A percentile compares a stretch with the other conserved stretches of the same genome.
Evolutionary conservation across 2,888 invertebrate species (phyloP).

Genomic region (Ceriagrion tenellum): DNA sequence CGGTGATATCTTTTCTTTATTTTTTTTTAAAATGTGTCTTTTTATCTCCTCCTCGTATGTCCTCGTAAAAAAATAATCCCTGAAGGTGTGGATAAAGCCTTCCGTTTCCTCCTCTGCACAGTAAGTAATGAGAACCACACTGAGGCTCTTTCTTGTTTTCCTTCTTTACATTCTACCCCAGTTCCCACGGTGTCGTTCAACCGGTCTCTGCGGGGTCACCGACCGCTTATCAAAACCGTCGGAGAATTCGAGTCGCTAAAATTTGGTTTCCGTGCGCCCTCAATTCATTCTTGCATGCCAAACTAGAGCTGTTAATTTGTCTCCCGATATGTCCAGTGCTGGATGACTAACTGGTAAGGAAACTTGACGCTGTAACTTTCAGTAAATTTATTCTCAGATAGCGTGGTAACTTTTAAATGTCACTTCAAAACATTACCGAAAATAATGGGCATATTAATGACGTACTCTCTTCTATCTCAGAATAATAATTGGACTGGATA

Average conservation of each 20-base stretch:
- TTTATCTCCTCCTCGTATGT: background rate
- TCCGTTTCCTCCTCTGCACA: background rate
- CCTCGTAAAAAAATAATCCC: background rate
- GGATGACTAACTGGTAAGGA: no score
- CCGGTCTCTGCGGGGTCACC: background rate
- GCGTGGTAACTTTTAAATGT: no score
- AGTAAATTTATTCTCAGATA: no score
- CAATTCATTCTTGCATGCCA: no score
- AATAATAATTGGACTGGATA: no score
- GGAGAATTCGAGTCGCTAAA: background rate
- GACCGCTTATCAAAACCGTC: background rate
- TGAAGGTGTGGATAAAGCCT: background rate
- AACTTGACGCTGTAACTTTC: no score
- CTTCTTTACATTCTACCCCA: background rate
- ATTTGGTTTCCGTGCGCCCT: background rate
- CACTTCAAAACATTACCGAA: no score
- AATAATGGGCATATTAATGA: no score
- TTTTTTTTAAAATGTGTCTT: background rate
- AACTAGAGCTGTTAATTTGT: no score
- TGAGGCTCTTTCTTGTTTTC: background rate
- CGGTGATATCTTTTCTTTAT: background rate
- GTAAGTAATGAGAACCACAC: background rate
- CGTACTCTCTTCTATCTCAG: no score
- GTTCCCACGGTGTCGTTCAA: background rate
- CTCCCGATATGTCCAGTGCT: no score